Conservation (phyloP, 1,140 invertebrate genomes). For the Anadara kagoshimensis region DNA sequence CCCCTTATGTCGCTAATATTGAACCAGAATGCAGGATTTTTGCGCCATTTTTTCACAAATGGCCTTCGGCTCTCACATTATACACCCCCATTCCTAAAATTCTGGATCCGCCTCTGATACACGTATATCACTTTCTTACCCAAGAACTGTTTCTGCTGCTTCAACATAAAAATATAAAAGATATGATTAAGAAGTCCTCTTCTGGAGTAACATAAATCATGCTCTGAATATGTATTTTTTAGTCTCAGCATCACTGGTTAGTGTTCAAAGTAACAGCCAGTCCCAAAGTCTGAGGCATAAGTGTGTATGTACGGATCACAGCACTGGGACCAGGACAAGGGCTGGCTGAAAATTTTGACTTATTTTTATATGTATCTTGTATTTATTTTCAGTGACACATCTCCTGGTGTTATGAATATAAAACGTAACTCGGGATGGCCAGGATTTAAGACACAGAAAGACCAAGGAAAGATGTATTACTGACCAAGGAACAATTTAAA, state of each 20-base stretch:
- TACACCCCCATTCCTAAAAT: too few species aligned
- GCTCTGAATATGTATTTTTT: not conserved
- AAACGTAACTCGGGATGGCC: constrained; percentile 53
- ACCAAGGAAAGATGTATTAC: constrained; percentile 50
- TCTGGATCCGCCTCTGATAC: too few species aligned
- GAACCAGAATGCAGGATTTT: too few species aligned
- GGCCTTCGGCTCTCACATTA: too few species aligned
- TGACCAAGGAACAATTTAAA: constrained; percentile 15
- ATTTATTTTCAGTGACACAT: constrained; percentile 11
- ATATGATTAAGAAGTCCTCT: too few species aligned
- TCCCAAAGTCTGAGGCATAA: too few species aligned
- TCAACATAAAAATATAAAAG: too few species aligned
- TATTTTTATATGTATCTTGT: not conserved
- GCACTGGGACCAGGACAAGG: not conserved
- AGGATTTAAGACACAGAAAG: constrained; percentile 46
- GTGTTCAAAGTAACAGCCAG: not conserved
- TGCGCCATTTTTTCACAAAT: too few species aligned
- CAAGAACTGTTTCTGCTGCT: too few species aligned
- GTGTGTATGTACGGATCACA: not conserved
- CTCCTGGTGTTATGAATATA: constrained; percentile 39
- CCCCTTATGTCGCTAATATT: too few species aligned
- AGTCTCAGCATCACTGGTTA: not conserved
- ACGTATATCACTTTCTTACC: too few species aligned
- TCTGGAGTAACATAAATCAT: too few species aligned
- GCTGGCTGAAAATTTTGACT: not conserved